Conservation (phyloP, 2,113 vertebrate genomes). For the Neogobius melanostomus region DNA sequence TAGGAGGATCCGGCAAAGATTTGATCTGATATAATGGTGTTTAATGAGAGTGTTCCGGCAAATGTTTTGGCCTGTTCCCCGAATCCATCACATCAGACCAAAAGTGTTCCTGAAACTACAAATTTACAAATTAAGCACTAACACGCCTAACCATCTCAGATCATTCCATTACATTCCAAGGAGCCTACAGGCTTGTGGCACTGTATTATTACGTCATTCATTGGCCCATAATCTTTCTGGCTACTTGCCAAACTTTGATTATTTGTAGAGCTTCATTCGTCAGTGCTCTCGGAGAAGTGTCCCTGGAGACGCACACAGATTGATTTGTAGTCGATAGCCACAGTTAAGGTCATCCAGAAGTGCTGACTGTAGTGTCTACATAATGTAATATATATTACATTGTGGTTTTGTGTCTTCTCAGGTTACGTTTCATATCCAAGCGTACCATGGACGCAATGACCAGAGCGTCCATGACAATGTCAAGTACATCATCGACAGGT, state of each 20-base stretch:
- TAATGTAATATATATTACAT: slow-evolving; percentile 15
- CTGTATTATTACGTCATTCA: not conserved
- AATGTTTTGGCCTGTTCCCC: too few species aligned
- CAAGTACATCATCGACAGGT: slow-evolving; percentile 93
- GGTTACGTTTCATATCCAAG: slow-evolving; percentile 90
- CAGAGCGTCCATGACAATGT: slow-evolving; percentile 86
- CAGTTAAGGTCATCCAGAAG: slow-evolving; percentile 10
- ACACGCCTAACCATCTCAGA: not conserved
- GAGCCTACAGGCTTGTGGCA: not conserved
- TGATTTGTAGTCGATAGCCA: slow-evolving; percentile 19
- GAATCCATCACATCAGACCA: too few species aligned
- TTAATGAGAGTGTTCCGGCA: too few species aligned
- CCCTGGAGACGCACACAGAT: not conserved
- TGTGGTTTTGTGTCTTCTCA: slow-evolving; percentile 49
- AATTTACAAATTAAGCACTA: too few species aligned
- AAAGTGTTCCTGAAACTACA: too few species aligned
- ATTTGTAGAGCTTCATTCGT: not conserved
- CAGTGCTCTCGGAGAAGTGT: slow-evolving; percentile 3
- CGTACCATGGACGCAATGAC: slow-evolving; percentile 86
- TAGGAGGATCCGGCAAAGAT: too few species aligned
- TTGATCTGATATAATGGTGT: too few species aligned
- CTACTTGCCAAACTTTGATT: slow-evolving; percentile 7
- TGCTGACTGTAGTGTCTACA: slow-evolving; percentile 23
- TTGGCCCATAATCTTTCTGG: not conserved
- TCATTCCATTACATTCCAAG: too few species aligned